Conservation (phyloP, 2,113 vertebrate genomes). For the Psephotus haematonotus region DNA sequence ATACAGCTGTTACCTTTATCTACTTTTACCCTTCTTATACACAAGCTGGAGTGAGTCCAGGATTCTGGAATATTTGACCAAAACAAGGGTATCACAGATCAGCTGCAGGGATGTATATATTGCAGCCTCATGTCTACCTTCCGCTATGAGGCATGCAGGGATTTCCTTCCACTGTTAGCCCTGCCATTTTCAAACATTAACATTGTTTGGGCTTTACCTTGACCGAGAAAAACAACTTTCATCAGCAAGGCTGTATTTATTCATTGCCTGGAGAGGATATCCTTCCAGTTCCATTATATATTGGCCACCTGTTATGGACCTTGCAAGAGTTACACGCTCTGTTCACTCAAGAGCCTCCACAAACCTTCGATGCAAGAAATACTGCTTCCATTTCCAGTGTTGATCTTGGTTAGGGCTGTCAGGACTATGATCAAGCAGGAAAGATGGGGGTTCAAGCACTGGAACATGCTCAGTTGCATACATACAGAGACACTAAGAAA, state of each 20-base stretch:
- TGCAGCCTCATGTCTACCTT: conserved; percentile 18
- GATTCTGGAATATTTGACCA: neutral
- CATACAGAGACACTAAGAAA: neutral
- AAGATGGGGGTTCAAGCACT: neutral
- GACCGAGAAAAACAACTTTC: conserved; percentile 42
- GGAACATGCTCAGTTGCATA: neutral
- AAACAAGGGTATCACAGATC: neutral
- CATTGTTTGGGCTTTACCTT: conserved; percentile 51
- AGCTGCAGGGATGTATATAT: conserved; percentile 42
- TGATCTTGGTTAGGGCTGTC: neutral
- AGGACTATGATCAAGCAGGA: neutral
- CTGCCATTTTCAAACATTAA: neutral
- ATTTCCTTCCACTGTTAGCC: conserved; percentile 64
- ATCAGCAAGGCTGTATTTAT: conserved; percentile 51
- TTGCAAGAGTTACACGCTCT: neutral
- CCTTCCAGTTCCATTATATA: conserved; percentile 52
- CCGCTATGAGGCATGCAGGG: conserved; percentile 32
- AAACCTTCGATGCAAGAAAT: neutral
- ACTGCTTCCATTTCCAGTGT: neutral
- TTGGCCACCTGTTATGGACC: conserved; percentile 36
- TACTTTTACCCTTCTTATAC: neutral
- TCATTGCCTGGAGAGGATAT: conserved; percentile 59
- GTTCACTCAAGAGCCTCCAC: neutral
- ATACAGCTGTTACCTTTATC: conserved; percentile 25
- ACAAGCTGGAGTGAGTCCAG: conserved; percentile 33